Evolutionary conservation across 2,797 vertebrate species (phyloP), one percentile per base, ranked within the genome.

Genomic region (Myotis pilosus): DNA sequence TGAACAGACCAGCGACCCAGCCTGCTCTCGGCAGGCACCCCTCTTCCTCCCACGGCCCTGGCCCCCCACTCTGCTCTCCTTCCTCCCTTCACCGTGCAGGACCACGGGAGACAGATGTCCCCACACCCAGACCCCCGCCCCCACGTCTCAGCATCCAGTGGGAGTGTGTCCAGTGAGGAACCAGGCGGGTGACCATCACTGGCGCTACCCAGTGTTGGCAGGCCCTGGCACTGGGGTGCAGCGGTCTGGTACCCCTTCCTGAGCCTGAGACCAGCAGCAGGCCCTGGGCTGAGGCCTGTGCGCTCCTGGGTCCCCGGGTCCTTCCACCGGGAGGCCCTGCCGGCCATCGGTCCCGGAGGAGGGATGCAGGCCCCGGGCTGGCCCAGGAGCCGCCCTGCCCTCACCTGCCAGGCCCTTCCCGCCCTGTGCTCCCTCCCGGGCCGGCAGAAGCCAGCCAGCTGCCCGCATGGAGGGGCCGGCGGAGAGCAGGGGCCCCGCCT

Each of bases 371-470:
- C 44, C 60, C 47, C 60, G 36, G 76, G 36, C 20, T 36, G 25
- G 55, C 36, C 81, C 20, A 41, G 72, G 88, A 33, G 38, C 53
- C 12, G 2, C 55, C 8, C 13, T 9, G 10, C 47, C 55, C 47
- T 17, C 7, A 0, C 19, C n/a, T 92, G 93, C 92, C 94, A 68
- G 7, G n/a, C 51, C 68, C 89, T 79, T 82, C 92, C 91, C 83
- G 78, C 93, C 69, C n/a, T 60, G 92, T 93, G 95, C 93, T 90
- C 89, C 79, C 97, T 95, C 90, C 87, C 96, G 89, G 96, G 96
- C 71, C 93, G 33, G 51, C 92, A 96, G 96, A 82, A 92, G 96
- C 87, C 62, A 20, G 60, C 93, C 96, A 92, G 89, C 97, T 96
- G 96, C 62, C 87, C 97, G 95, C 75, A 72, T 66, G 38, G 1